These are phyloP conservation scores for Bolborhynchus lineola DNA, from an alignment of 2,113 vertebrate species.

Conservation along the genomic window DNA sequence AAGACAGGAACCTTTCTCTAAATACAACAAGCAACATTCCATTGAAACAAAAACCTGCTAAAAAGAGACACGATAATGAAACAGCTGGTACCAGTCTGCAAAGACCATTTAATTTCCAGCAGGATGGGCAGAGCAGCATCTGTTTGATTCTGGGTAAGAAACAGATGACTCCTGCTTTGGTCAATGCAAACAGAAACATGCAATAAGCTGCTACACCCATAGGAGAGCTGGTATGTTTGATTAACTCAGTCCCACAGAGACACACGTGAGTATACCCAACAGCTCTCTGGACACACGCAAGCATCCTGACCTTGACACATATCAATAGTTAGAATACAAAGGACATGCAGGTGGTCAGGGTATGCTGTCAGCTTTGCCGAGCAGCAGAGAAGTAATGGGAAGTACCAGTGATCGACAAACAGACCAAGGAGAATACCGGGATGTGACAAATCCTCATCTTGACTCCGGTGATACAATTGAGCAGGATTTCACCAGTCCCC, in stretches of 20 bases:
- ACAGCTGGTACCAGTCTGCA: slow-evolving; percentile 45
- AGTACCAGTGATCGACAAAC: not conserved
- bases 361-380: not conserved
- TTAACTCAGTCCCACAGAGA: not conserved
- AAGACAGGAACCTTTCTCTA: not conserved
- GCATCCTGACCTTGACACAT: slow-evolving; percentile 1
- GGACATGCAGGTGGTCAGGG: not conserved
- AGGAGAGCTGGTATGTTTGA: not conserved
- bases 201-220: not conserved
- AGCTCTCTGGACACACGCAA: not conserved
- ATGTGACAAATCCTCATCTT: slow-evolving; percentile 14
- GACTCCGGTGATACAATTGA: not conserved
- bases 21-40: not conserved
- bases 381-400: not conserved
- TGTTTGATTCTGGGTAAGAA: not conserved
- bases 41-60: not conserved
- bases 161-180: not conserved
- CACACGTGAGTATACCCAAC: not conserved
- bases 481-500: not conserved
- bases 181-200: not conserved
- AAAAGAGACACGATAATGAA: slow-evolving; percentile 6
- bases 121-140: slow-evolving; percentile 22
- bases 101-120: slow-evolving; percentile 16
- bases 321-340: slow-evolving; percentile 1
- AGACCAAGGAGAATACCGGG: not conserved